These are phyloP conservation scores for Ramphastos sulfuratus DNA, from an alignment of 2,113 vertebrate species.

Conservation along the genomic window DNA sequence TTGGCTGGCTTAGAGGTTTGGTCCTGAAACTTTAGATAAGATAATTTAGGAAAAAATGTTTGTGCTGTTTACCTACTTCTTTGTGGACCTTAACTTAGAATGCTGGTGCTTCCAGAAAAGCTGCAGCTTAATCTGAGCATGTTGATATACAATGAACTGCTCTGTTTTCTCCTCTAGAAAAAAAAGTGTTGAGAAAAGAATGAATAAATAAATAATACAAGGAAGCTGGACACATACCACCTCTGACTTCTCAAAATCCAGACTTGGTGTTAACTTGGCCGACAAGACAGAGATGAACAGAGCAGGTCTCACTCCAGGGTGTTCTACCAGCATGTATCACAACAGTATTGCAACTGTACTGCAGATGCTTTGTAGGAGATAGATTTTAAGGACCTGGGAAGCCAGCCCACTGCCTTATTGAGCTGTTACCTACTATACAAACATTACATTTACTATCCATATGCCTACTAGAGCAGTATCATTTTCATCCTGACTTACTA, in stretches of 20 bases:
- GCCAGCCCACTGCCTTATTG: conserved; percentile 19
- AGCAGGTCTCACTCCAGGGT: background rate
- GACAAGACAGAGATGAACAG: background rate
- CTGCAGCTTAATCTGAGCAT: background rate
- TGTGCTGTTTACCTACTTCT: background rate
- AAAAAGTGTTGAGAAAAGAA: background rate
- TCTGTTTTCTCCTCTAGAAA: background rate
- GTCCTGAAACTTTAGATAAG: background rate
- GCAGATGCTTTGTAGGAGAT: conserved; percentile 1
- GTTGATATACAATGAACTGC: background rate
- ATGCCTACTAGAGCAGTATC: background rate
- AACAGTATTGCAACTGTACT: background rate
- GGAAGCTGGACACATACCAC: background rate
- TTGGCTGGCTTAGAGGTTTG: background rate
- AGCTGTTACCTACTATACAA: conserved; percentile 41
- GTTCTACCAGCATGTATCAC: background rate
- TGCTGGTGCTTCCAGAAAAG: background rate
- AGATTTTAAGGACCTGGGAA: conserved; percentile 27
- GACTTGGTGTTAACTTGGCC: background rate
- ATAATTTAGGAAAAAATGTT: background rate
- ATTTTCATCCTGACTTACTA: background rate
- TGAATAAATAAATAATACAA: background rate
- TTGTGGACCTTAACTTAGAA: background rate
- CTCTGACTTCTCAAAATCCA: background rate
- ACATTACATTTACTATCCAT: conserved; percentile 1